Conservation (phyloP, 2,113 vertebrate species). For the Lycaon pictus region DNA sequence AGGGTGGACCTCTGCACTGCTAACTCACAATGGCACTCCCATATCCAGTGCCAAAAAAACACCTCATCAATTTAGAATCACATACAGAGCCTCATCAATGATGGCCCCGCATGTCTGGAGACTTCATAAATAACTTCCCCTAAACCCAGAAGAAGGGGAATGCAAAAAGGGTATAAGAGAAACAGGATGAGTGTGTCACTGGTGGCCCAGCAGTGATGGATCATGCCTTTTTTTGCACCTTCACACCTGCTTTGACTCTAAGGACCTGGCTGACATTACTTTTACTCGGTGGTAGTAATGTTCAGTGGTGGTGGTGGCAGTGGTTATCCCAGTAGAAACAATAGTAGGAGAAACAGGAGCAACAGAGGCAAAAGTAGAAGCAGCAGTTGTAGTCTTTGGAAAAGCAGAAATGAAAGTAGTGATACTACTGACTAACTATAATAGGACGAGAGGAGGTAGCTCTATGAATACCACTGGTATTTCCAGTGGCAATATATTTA, state of each 20-base stretch:
- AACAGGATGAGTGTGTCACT: accelerated
- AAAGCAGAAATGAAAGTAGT: not conserved
- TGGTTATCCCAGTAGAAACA: not conserved
- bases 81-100: not conserved
- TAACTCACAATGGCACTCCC: not conserved
- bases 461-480: too few relatives aligned
- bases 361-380: not conserved
- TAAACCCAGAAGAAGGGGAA: not conserved
- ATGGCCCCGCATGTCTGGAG: not conserved
- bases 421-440: too few relatives aligned
- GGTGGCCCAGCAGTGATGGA: accelerated
- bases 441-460: not conserved
- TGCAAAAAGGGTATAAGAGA: not conserved
- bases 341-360: too few relatives aligned
- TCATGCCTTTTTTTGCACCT: not conserved
- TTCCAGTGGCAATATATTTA: not conserved
- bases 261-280: not conserved
- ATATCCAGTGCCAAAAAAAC: not conserved
- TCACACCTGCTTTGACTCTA: not conserved
- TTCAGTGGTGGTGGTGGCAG: not conserved
- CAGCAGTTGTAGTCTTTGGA: not conserved
- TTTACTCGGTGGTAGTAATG: not conserved
- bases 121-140: not conserved
- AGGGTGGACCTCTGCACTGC: not conserved
- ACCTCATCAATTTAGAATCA: not conserved